phyloP scores from a whole-genome alignment of 1,140 invertebrate species.

The Belonocnema kinseyi region DNA sequence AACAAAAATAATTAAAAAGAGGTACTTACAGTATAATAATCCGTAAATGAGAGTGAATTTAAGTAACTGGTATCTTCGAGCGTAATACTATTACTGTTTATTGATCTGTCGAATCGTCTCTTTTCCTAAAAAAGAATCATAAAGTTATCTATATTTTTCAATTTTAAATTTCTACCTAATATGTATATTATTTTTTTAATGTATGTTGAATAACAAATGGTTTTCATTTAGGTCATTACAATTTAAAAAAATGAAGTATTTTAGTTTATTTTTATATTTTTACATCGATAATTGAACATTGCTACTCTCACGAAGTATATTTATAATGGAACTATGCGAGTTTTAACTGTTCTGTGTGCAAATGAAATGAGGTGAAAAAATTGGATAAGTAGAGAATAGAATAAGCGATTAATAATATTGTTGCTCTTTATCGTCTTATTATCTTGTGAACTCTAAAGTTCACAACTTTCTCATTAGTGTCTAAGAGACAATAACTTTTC shows the following conservation, averaged over 20 bases:
- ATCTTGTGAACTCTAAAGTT: slow-evolving; percentile 63
- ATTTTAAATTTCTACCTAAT: background rate
- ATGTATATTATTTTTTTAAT: slow-evolving; percentile 32
- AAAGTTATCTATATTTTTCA: background rate
- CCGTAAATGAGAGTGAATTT: slow-evolving; percentile 53
- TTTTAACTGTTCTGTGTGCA: too few species aligned
- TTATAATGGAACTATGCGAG: too few species aligned
- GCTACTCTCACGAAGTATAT: too few species aligned
- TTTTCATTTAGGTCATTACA: too few species aligned
- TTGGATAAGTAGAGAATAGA: slow-evolving; percentile 40
- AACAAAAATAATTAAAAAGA: background rate
- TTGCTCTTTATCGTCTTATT: slow-evolving; percentile 44
- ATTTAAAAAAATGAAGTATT: too few species aligned
- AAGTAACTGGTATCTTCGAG: background rate
- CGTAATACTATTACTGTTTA: background rate
- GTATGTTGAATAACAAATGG: too few species aligned
- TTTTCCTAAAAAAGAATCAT: slow-evolving; percentile 54
- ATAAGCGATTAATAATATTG: slow-evolving; percentile 28
- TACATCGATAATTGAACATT: too few species aligned
- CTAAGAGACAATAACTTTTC: background rate
- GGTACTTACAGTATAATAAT: slow-evolving; percentile 60
- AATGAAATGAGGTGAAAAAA: slow-evolving; percentile 25
- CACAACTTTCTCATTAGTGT: slow-evolving; percentile 48
- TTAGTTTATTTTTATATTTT: too few species aligned
- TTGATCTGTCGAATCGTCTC: slow-evolving; percentile 59